Evolutionary conservation across 2,888 invertebrate species (phyloP).

Genomic region (Apodemia mormo): DNA sequence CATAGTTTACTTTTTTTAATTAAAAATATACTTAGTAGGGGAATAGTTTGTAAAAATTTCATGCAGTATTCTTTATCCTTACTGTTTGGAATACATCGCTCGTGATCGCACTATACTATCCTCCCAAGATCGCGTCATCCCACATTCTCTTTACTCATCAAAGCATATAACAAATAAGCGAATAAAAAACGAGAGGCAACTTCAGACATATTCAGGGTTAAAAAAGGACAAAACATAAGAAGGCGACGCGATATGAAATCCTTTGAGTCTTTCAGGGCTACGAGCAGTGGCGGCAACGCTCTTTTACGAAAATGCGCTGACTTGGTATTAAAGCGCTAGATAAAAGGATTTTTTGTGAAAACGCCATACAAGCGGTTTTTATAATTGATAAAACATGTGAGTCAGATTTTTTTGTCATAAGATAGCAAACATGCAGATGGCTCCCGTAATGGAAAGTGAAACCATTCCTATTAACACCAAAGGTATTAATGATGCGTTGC

Average conservation of each 20-base stretch:
- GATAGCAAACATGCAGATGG: no score
- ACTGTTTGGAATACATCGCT: no score
- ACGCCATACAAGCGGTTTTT: not conserved
- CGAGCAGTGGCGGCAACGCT: not conserved
- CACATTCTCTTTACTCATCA: conserved; percentile 32
- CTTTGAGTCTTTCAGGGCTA: conserved; percentile 29
- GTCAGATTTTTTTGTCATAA: no score
- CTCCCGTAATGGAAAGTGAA: no score
- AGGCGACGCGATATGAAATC: conserved; percentile 29
- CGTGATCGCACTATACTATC: conserved; percentile 15
- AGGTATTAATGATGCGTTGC: no score
- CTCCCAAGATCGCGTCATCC: conserved; percentile 29
- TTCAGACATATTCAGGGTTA: conserved; percentile 36
- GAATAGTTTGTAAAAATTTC: no score
- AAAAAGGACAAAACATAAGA: conserved; percentile 36
- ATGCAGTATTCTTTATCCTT: no score
- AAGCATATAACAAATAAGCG: conserved; percentile 36
- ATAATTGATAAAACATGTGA: not conserved
- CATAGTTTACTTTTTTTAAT: no score
- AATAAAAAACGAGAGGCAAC: conserved; percentile 33
- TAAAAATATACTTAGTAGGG: no score
- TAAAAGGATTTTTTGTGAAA: not conserved
- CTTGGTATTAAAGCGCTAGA: not conserved
- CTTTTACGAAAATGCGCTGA: not conserved
- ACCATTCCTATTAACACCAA: no score